Evolutionary conservation across 2,888 invertebrate genomes (phyloP), one percentile per base, ranked within the genome.

Genomic region (Nebria salina): DNA sequence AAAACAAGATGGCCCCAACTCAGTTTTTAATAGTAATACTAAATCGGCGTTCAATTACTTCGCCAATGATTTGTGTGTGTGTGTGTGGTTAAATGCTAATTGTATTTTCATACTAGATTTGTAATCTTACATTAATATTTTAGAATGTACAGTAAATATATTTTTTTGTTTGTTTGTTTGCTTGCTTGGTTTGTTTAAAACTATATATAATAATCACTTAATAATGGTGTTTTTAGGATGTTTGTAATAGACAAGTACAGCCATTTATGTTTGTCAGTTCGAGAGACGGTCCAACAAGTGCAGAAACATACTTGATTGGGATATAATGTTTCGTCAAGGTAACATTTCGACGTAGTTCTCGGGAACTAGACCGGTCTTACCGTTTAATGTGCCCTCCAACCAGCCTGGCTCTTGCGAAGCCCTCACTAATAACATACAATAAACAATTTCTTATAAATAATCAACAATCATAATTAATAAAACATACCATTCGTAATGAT

Each of bases 371-470:
- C 98, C 98, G 75, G 94, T 94, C 90, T 95, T 95, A 82, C 98
- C 98, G 89, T 96, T 95, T 84, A 98, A 91, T 77, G 96, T 95
- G 84, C 99, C 99, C 89, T 98, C 97, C 86, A 99, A 91, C 99
- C 99, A 99, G 85, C 99, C 98, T 25, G 98, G 98, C 90, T 99
- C 99, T 87, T 95, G 94, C 34, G 98, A 98, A 84, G 94, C 92
- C 86, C 95, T 94, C 82, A 97, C 97, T 97, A 20, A 20, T 20
- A 20, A 20, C 20, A 20, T 20, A 20, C 20, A 20, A 20, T 20
- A 20, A 1, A 20, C 20, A 20, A 20, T 20, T 20, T 20, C 20
- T 20, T 20, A 20, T 20, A 20, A 20, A 20, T 20, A 20, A 20
- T 20, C 20, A 66, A 66, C 13, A 66, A 7, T 20, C 2, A 20